These are phyloP conservation scores for Drosophila antonietae DNA, from an alignment of 2,888 invertebrate species.

Conservation along the genomic window DNA sequence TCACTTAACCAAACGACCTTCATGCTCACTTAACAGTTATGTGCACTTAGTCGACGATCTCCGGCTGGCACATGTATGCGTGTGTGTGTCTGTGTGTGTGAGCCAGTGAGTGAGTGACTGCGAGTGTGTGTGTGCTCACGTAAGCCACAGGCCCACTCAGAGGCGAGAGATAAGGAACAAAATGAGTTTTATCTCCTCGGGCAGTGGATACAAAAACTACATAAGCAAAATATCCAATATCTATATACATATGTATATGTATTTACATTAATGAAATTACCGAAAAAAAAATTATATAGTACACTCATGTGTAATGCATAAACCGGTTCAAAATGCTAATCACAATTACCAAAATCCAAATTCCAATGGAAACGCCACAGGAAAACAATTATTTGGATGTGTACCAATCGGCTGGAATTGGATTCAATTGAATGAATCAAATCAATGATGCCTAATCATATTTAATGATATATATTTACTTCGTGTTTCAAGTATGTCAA, in stretches of 20 bases:
- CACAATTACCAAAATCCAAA: conserved; percentile 22
- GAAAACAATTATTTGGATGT: conserved; percentile 25
- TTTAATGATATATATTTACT: conserved; percentile 8
- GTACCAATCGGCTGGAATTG: conserved; percentile 23
- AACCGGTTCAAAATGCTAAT: conserved; percentile 26
- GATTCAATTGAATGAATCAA: conserved; percentile 21
- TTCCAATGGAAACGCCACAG: conserved; percentile 19
- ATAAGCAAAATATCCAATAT: neutral
- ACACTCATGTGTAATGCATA: conserved; percentile 2
- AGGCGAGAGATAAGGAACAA: conserved; percentile 19
- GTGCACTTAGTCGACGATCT: conserved; percentile 54
- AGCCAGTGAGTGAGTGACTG: conserved; percentile 1
- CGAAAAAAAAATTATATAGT: conserved; percentile 1
- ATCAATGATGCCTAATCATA: conserved; percentile 39
- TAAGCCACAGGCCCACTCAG: conserved; percentile 42
- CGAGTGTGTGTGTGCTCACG: conserved; percentile 51
- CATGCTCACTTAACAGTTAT: conserved; percentile 73
- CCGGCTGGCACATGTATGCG: conserved; percentile 19
- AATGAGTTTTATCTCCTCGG: conserved; percentile 2
- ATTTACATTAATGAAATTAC: conserved; percentile 1
- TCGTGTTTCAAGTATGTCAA: neutral
- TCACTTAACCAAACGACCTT: conserved; percentile 68
- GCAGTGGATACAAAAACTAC: conserved; percentile 11
- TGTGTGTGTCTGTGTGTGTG: neutral
- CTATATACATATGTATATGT: neutral